A percentile compares a stretch with the other conserved stretches of the same genome.
Evolutionary conservation across 2,888 invertebrate genomes (phyloP).

Genomic region (Molanna angustata): DNA sequence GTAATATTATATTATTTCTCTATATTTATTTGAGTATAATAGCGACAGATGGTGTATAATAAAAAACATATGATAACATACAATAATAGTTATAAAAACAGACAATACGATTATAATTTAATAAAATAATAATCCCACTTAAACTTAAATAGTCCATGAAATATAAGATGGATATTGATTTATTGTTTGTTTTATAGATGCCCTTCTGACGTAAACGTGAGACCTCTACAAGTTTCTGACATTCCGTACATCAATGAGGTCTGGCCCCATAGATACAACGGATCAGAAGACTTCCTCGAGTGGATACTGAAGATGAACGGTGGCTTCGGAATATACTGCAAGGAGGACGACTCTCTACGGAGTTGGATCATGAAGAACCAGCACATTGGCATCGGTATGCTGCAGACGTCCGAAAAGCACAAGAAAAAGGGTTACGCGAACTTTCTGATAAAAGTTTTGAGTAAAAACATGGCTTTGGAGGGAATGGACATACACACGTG

Average conservation of each 20-base stretch:
- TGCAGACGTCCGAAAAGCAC: slow-evolving; percentile 40
- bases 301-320: slow-evolving; percentile 39
- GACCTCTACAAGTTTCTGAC: slow-evolving; percentile 36
- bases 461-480: slow-evolving; percentile 38
- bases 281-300: slow-evolving; percentile 36
- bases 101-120: no score
- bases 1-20: no score
- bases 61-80: no score
- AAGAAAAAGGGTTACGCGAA: slow-evolving; percentile 42
- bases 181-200: slow-evolving; percentile 35
- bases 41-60: no score
- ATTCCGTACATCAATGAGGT: slow-evolving; percentile 32
- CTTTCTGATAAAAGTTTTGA: slow-evolving; percentile 38
- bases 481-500: slow-evolving; percentile 38
- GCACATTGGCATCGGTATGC: slow-evolving; percentile 38
- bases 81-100: no score
- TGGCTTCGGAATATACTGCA: slow-evolving; percentile 41
- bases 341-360: slow-evolving; percentile 38
- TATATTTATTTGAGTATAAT: no score
- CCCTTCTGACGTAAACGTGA: slow-evolving; percentile 40
- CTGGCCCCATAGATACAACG: slow-evolving; percentile 34
- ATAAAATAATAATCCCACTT: no score
- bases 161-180: no score
- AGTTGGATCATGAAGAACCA: slow-evolving; percentile 42
- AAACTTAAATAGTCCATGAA: no score